These are phyloP conservation scores for Eledone cirrhosa DNA, from an alignment of 2,888 invertebrate species.

Conservation along the genomic window DNA sequence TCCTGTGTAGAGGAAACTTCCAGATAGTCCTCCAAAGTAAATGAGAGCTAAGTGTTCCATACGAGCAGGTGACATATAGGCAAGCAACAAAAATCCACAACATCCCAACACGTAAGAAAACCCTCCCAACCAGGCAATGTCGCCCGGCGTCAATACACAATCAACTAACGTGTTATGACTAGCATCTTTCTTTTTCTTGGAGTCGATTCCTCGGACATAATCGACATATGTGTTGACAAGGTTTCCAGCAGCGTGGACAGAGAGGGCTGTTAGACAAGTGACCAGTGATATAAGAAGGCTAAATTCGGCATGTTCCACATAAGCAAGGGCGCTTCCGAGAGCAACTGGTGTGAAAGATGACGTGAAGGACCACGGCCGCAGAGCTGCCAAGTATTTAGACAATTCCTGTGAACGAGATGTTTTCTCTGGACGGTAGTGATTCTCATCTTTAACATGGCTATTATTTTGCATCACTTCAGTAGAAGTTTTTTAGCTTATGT, in stretches of 20 bases:
- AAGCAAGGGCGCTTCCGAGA: conserved; percentile 87
- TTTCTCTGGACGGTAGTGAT: neutral
- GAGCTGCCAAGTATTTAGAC: conserved; percentile 71
- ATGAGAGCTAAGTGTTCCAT: conserved; percentile 94
- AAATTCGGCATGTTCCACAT: conserved; percentile 78
- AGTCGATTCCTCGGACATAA: conserved; percentile 92
- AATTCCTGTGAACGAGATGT: conserved; percentile 5
- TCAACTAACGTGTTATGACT: conserved; percentile 76
- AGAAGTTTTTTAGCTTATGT: too few species aligned
- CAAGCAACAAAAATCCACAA: conserved; percentile 80
- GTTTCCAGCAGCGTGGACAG: conserved; percentile 95
- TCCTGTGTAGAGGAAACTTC: conserved; percentile 95
- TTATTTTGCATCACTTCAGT: too few species aligned
- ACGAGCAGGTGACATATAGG: conserved; percentile 84
- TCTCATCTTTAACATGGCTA: too few species aligned
- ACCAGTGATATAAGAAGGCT: conserved; percentile 77
- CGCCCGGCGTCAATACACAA: conserved; percentile 82
- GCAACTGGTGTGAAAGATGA: conserved; percentile 90
- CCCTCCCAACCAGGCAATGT: conserved; percentile 88
- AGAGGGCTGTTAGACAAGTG: conserved; percentile 85
- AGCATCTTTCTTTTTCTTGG: conserved; percentile 85
- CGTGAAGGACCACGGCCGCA: conserved; percentile 93
- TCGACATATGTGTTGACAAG: conserved; percentile 97
- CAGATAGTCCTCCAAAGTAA: conserved; percentile 93
- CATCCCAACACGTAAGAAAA: conserved; percentile 88